phyloP scores from a whole-genome alignment of 2,113 vertebrate species.

The Nerophis ophidion region DNA sequence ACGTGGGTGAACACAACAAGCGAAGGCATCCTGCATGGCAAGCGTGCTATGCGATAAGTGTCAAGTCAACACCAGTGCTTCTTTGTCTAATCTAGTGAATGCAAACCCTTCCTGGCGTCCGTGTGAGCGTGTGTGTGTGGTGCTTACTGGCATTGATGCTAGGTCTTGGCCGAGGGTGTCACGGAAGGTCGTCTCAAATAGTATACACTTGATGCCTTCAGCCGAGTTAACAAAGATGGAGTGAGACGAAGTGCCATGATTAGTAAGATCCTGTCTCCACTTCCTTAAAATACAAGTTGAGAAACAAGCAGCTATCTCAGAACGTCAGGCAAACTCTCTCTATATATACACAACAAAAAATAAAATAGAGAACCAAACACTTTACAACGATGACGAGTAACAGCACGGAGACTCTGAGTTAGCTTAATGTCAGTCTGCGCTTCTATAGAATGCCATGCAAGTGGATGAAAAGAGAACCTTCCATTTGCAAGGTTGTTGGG shows the following conservation, averaged over 20 bases:
- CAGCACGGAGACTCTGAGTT: slow-evolving; percentile 72
- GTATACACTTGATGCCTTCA: too few relatives aligned
- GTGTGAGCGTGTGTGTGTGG: neutral
- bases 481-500: slow-evolving; percentile 47
- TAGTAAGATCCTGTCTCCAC: slow-evolving; percentile 26
- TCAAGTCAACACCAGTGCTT: slow-evolving; percentile 44
- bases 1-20: slow-evolving; percentile 66
- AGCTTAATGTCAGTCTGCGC: slow-evolving; percentile 78
- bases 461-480: slow-evolving; percentile 64
- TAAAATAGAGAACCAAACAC: slow-evolving; percentile 40
- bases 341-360: slow-evolving; percentile 38
- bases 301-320: slow-evolving; percentile 24
- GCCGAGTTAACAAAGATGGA: neutral
- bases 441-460: slow-evolving; percentile 86
- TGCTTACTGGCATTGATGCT: neutral
- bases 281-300: slow-evolving; percentile 39
- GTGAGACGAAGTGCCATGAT: slow-evolving; percentile 1
- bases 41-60: slow-evolving; percentile 59
- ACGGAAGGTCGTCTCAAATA: neutral
- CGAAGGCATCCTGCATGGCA: slow-evolving; percentile 68
- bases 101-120: neutral
- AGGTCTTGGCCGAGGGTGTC: neutral
- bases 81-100: neutral
- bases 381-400: slow-evolving; percentile 67
- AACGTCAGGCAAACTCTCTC: slow-evolving; percentile 19